These are phyloP conservation scores for Cheilosia scutellata DNA, from an alignment of 2,888 invertebrate species.

Conservation along the genomic window DNA sequence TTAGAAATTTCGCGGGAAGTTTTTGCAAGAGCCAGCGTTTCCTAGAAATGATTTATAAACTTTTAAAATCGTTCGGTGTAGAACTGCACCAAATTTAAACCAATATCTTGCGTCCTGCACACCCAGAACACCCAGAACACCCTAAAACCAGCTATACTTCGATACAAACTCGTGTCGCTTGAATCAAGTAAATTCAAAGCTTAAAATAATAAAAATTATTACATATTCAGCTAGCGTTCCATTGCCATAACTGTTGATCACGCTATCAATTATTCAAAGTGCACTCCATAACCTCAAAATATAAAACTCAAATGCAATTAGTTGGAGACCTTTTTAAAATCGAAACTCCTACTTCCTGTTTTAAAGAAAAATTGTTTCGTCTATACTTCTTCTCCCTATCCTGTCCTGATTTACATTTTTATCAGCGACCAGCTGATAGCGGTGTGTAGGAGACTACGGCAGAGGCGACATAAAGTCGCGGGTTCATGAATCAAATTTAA, in stretches of 20 bases:
- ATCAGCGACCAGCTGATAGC: constrained; percentile 14
- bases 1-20: too few species aligned
- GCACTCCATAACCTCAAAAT: constrained; percentile 19
- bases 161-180: background rate
- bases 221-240: constrained; percentile 52
- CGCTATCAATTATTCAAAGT: constrained; percentile 45
- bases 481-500: constrained; percentile 11
- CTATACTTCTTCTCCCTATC: constrained; percentile 8
- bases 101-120: too few species aligned
- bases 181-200: constrained; percentile 1
- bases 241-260: constrained; percentile 33
- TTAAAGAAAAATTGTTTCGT: background rate
- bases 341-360: constrained; percentile 34
- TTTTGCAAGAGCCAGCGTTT: too few species aligned
- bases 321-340: constrained; percentile 8
- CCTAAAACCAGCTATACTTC: background rate
- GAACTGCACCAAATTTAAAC: too few species aligned
- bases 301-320: constrained; percentile 28
- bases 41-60: too few species aligned
- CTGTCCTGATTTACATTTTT: constrained; percentile 39
- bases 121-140: background rate
- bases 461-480: constrained; percentile 27
- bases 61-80: background rate
- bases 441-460: background rate
- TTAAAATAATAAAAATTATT: constrained; percentile 4